Base-by-base conservation (phyloP, 2,888 invertebrate species). In the Hypselothyrea guttata region DNA sequence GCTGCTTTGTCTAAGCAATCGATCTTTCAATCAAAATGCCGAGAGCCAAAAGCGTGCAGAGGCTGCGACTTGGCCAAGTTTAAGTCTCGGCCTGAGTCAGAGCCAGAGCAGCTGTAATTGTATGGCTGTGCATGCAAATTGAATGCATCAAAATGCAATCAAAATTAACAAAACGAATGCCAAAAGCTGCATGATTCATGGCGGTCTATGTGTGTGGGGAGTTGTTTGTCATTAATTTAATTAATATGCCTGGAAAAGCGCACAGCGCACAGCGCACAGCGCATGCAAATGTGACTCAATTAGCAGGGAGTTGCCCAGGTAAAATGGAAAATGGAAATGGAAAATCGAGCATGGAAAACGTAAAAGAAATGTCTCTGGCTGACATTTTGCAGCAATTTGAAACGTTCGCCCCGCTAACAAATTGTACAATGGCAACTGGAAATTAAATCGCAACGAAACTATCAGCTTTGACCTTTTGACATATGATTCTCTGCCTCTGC, bases 101-200 rank as follows among this genome's bases (percentile, higher is more conserved):
- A 38, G 9, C 30, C 38, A 12, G 18, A 28, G 27, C 7, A 31
- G 48, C 38, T 30, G 8, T 30, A 7, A 7, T n/a, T 30, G 7
- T n/a, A 30, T n/a, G n/a, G 4, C 30, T 30, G 35, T 22, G 30
- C 59, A 77, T 84, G 77, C 71, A 77, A 77, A 81, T 81, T 62
- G 70, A 84, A 78, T 84, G 84, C 86, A 86, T 83, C 86, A 86
- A 84, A 84, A 84, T 86, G 81, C 84, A 84, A 84, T 84, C 84
- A 84, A 84, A 84, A 83, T 86, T 85, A 86, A 77, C 66, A 55
- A 74, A 61, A 11, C n/a, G 30, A 64, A 40, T 28, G 18, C 16
- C 11, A 7, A 38, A 45, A 30, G 33, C 55, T 71, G 45, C 69
- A 71, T 69, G 69, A 69, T 53, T 69, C 69, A 71, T 60, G 72